phyloP scores from a whole-genome alignment of 2,888 invertebrate species.

The Pristionchus arcanus region DNA sequence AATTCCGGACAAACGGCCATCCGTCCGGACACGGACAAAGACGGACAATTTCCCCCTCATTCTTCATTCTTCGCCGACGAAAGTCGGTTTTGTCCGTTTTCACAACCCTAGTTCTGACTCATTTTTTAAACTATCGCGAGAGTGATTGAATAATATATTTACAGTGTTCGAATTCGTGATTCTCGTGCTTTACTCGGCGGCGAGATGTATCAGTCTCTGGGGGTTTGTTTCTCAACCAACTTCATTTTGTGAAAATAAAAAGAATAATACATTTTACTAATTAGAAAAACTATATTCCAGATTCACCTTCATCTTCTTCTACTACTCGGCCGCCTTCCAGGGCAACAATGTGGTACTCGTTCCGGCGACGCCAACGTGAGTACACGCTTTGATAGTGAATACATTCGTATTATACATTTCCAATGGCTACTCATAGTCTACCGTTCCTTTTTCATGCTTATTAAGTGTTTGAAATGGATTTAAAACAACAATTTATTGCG shows the following conservation, averaged over 20 bases:
- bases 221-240: background rate
- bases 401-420: too few relatives aligned
- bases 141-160: too few relatives aligned
- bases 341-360: background rate
- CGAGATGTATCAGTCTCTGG: background rate
- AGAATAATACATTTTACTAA: background rate
- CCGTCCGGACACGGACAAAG: too few relatives aligned
- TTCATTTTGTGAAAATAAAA: background rate
- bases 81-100: too few relatives aligned
- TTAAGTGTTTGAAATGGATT: too few relatives aligned
- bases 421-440: too few relatives aligned
- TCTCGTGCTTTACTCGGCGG: background rate
- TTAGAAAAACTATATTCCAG: background rate
- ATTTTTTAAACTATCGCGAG: too few relatives aligned
- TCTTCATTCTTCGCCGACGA: too few relatives aligned
- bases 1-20: too few relatives aligned
- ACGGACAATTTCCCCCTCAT: too few relatives aligned
- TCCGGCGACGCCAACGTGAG: background rate
- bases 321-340: background rate
- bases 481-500: background rate
- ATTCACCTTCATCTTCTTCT: slow-evolving; percentile 2
- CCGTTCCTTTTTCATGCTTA: too few relatives aligned
- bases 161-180: background rate
- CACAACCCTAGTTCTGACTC: too few relatives aligned
- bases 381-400: background rate